These are phyloP conservation scores for Ferdinandea cuprea DNA, from an alignment of 2,888 invertebrate genomes.

Conservation along the genomic window DNA sequence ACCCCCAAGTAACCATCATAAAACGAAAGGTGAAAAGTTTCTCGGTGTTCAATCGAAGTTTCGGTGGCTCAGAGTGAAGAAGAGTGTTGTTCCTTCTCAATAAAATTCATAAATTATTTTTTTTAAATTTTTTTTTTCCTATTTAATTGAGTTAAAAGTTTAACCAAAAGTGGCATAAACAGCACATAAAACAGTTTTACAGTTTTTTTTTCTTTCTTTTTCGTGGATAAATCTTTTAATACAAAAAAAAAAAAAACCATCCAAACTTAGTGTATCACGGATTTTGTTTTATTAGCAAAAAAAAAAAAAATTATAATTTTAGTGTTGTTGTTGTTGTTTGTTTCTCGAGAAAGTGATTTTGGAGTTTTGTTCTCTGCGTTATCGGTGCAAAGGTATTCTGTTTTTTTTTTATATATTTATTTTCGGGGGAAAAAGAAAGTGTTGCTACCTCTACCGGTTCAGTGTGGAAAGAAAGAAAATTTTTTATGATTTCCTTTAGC, in stretches of 20 bases:
- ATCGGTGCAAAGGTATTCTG: conserved; percentile 23
- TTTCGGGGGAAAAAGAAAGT: conserved; percentile 61
- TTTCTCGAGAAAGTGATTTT: conserved; percentile 46
- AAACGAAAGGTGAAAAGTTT: conserved; percentile 74
- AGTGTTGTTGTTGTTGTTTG: conserved; percentile 13
- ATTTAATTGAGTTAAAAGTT: conserved; percentile 30
- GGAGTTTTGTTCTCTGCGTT: neutral
- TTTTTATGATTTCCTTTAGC: conserved; percentile 38
- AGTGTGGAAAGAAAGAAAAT: conserved; percentile 35
- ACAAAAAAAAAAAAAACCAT: conserved; percentile 40
- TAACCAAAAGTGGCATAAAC: conserved; percentile 47
- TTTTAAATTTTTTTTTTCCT: conserved; percentile 3
- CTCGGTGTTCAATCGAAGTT: conserved; percentile 64
- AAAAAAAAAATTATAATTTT: conserved; percentile 52
- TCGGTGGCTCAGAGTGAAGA: conserved; percentile 72
- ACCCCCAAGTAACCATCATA: conserved; percentile 58
- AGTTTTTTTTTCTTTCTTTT: too few species aligned
- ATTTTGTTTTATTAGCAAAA: conserved; percentile 28
- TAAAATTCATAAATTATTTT: neutral
- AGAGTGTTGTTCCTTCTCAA: conserved; percentile 52
- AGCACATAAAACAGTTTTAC: conserved; percentile 25
- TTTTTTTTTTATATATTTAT: too few species aligned
- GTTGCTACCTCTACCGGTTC: conserved; percentile 16
- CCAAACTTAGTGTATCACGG: conserved; percentile 30
- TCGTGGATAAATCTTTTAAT: conserved; percentile 46